Evolutionary conservation across 2,888 invertebrate species (phyloP).

Genomic region (Acleris laterana): DNA sequence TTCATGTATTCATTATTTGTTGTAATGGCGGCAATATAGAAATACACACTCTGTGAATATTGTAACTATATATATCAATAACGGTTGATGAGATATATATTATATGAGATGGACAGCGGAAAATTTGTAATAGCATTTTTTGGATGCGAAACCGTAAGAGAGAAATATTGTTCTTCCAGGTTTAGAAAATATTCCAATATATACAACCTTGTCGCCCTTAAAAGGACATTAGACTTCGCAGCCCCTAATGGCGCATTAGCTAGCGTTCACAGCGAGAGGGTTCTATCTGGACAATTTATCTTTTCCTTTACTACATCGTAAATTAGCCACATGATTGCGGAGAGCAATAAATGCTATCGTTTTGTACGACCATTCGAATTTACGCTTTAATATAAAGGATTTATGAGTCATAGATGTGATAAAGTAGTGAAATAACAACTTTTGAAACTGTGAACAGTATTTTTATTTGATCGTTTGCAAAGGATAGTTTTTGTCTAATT

Average conservation of each 20-base stretch:
- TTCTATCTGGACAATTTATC: conserved; percentile 36
- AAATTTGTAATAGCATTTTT: too few species aligned
- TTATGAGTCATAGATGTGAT: not conserved
- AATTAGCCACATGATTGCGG: conserved; percentile 33
- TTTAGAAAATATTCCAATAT: not conserved
- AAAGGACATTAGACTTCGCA: conserved; percentile 24
- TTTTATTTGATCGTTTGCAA: too few species aligned
- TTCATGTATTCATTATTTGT: too few species aligned
- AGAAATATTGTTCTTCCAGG: not conserved
- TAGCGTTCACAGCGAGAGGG: conserved; percentile 33
- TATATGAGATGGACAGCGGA: too few species aligned
- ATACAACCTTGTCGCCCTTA: conserved; percentile 18
- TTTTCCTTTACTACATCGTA: conserved; percentile 33
- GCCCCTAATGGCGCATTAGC: conserved; percentile 34
- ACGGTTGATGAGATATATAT: too few species aligned
- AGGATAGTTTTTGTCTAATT: too few species aligned
- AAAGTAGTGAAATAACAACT: not conserved
- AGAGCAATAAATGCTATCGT: conserved; percentile 30
- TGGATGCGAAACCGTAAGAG: too few species aligned
- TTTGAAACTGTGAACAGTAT: too few species aligned
- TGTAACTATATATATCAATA: too few species aligned
- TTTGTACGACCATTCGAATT: conserved; percentile 25
- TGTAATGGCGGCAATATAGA: too few species aligned
- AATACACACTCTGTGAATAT: too few species aligned
- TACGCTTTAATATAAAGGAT: conserved; percentile 8